Conservation (phyloP, 2,888 invertebrate genomes). For the Stenichneumon culpator region DNA sequence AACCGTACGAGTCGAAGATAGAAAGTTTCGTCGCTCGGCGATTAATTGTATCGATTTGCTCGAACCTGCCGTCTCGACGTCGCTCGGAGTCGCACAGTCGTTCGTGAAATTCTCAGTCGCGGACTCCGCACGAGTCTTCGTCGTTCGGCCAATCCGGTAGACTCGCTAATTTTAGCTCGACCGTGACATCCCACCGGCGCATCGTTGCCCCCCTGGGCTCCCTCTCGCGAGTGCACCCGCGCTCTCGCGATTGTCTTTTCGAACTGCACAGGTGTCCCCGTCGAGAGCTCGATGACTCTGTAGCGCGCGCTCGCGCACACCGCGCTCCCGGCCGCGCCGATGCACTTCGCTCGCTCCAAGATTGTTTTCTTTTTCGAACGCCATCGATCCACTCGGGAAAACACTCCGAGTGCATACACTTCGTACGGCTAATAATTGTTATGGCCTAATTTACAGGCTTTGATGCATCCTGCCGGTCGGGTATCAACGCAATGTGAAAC, state of each 20-base stretch:
- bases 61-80: constrained; percentile 34
- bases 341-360: neutral
- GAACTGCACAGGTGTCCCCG: constrained; percentile 60
- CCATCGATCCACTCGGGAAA: constrained; percentile 6
- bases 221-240: constrained; percentile 65
- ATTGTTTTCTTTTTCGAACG: constrained; percentile 9
- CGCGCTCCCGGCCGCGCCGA: neutral
- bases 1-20: neutral
- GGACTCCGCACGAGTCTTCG: constrained; percentile 54
- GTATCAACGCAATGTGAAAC: constrained; percentile 19
- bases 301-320: neutral
- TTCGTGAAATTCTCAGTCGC: constrained; percentile 44
- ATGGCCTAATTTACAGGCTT: constrained; percentile 21
- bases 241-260: constrained; percentile 76
- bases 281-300: constrained; percentile 30
- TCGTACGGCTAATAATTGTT: constrained; percentile 16
- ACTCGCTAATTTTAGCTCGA: constrained; percentile 85
- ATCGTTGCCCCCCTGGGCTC: constrained; percentile 59
- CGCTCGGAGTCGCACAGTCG: constrained; percentile 21
- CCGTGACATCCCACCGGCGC: constrained; percentile 83
- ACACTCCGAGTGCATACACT: neutral
- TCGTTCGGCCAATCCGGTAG: constrained; percentile 80
- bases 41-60: constrained; percentile 40
- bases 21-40: neutral
- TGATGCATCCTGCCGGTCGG: neutral